phyloP scores from a whole-genome alignment of 2,113 vertebrate species.

The Ursus arctos region DNA sequence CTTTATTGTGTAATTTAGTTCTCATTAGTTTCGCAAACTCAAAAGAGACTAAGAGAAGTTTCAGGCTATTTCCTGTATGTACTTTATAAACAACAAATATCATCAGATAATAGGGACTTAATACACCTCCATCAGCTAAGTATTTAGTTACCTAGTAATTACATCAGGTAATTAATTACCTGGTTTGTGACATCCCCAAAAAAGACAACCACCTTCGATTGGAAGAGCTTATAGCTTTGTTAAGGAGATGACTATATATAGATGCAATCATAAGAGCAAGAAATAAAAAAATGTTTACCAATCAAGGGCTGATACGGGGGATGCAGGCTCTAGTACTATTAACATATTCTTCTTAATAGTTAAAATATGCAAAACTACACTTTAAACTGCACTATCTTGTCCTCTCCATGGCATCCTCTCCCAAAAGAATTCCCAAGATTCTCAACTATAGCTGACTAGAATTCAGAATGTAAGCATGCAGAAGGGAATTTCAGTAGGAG shows the following conservation, averaged over 20 bases:
- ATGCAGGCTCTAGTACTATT: neutral
- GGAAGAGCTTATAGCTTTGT: neutral
- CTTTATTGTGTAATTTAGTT: neutral
- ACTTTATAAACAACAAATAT: neutral
- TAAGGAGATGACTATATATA: neutral
- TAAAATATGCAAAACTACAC: neutral
- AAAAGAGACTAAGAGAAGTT: neutral
- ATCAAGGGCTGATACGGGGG: neutral
- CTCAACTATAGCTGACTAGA: neutral
- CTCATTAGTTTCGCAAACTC: neutral
- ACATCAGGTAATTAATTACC: neutral
- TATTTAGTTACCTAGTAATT: neutral
- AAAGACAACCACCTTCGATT: neutral
- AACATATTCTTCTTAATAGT: neutral
- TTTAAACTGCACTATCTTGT: neutral
- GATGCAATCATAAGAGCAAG: neutral
- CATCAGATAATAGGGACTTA: neutral
- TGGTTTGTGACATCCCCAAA: neutral
- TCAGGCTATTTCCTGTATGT: neutral
- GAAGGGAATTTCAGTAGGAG: neutral
- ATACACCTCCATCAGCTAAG: neutral
- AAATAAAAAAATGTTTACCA: neutral
- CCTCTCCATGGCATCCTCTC: neutral
- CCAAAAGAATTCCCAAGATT: slow-evolving; percentile 19
- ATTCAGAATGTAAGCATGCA: neutral